Percentiles rank a stretch among this genome's conserved stretches.
phyloP scores from a whole-genome alignment of 2,797 vertebrate species.

The Erpetoichthys calabaricus region DNA sequence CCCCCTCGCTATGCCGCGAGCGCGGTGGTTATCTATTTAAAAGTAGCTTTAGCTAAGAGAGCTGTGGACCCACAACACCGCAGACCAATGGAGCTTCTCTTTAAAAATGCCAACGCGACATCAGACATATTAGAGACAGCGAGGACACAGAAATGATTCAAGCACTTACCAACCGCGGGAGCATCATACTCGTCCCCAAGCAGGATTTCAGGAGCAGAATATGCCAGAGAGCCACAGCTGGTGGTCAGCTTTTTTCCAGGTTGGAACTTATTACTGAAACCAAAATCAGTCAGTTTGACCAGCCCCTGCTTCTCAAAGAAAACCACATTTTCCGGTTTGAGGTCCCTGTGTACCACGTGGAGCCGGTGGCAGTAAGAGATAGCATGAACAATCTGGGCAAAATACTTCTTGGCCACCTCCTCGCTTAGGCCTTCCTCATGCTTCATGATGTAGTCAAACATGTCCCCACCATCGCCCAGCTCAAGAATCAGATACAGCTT shows the following conservation, averaged over 20 bases:
- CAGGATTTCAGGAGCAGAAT: slow-evolving; percentile 92
- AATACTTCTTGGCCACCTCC: slow-evolving; percentile 91
- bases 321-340: slow-evolving; percentile 95
- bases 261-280: slow-evolving; percentile 98
- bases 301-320: slow-evolving; percentile 97
- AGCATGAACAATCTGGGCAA: slow-evolving; percentile 93
- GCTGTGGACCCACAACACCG: too few species aligned
- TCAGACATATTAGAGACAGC: slow-evolving; percentile 26
- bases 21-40: too few species aligned
- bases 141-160: neutral
- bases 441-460: slow-evolving; percentile 98
- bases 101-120: too few species aligned
- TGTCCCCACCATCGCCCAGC: slow-evolving; percentile 89
- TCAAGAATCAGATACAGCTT: slow-evolving; percentile 95
- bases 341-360: slow-evolving; percentile 90
- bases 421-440: slow-evolving; percentile 91
- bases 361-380: slow-evolving; percentile 95
- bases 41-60: too few species aligned
- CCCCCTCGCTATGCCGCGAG: too few species aligned
- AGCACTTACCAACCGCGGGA: slow-evolving; percentile 82
- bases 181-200: slow-evolving; percentile 95
- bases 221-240: slow-evolving; percentile 89
- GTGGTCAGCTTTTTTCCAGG: slow-evolving; percentile 95
- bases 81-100: too few species aligned
- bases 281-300: slow-evolving; percentile 95